Evolutionary conservation across 2,113 vertebrate genomes (phyloP).

Genomic region (Neofelis nebulosa): DNA sequence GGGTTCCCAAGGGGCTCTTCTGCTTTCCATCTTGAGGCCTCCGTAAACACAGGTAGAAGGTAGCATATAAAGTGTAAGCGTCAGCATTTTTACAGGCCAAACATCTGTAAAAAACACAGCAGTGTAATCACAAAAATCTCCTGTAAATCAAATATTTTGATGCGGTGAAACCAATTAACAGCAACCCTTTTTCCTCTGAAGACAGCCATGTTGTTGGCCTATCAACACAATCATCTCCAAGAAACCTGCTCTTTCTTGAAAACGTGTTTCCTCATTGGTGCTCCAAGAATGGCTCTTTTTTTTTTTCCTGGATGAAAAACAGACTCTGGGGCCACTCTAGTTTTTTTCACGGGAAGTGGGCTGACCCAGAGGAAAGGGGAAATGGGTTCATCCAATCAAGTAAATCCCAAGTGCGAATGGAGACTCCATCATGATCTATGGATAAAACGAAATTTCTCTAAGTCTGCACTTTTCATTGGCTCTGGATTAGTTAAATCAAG

Average conservation of each 20-base stretch:
- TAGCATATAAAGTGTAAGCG: rapidly evolving
- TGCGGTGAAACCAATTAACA: not conserved
- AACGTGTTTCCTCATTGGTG: not conserved
- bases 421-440: not conserved
- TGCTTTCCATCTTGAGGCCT: not conserved
- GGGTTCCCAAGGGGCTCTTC: rapidly evolving
- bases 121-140: not conserved
- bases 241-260: not conserved
- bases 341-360: not conserved
- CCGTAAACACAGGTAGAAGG: not conserved
- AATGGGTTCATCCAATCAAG: rapidly evolving
- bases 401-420: no score
- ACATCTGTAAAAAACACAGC: not conserved
- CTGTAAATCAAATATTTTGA: not conserved
- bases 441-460: not conserved
- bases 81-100: not conserved
- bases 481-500: conserved; percentile 32
- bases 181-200: not conserved
- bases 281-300: not conserved
- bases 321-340: rapidly evolving
- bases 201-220: rapidly evolving
- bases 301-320: not conserved
- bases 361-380: rapidly evolving
- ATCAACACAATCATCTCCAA: not conserved
- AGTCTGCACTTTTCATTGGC: conserved; percentile 9